Base-by-base conservation (phyloP, 2,797 vertebrate species). In the Catostomus latipinnis region DNA sequence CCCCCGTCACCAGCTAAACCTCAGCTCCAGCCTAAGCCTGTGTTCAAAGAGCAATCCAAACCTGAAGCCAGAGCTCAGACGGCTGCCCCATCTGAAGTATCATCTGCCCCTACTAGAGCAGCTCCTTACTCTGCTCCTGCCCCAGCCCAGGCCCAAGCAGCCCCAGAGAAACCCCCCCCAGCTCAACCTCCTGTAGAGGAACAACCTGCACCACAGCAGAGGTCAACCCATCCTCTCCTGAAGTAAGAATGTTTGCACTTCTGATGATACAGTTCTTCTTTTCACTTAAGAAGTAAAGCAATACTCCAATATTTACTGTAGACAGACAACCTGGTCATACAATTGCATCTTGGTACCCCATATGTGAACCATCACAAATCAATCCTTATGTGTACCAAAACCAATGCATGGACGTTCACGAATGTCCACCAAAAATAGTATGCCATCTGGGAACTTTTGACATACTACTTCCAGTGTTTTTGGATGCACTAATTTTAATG, bases 221-320 rank as follows among this genome's bases (percentile, higher is more conserved):
- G 97, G 93, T 87, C 94, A 68, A 90, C 94, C 83, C 97, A 99
- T 84, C 97, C 98, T 71, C 96, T 97, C 79, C 94, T 99, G 82
- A 99, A 99, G 98, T 99, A 98, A 98, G 96, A 82, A 87, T 61
- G 46, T 46, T 68, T 87, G 11, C 6, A 34, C 18, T 6, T 61
- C 1, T 0, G 0, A 11, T 60, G 58, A 1, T 9, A 12, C 6
- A 61, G 18, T 61, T 6, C 8, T 8, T 52, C 8, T 7, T 52
- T 52, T 52, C 2, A 10, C 50, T 10, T 52, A 8, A 8, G 9
- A 52, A 52, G 8, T 8, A 3, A 52, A 52, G 50, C 8, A 52
- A 52, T 34, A 34, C 34, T 1, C 50, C 50, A 52, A 11, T 52
- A 11, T 52, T 52, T 8, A 34, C 34, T 34, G 34, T 34, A 10